These are phyloP conservation scores for Danio albolineatus DNA, from an alignment of 2,797 vertebrate genomes.

Conservation along the genomic window DNA sequence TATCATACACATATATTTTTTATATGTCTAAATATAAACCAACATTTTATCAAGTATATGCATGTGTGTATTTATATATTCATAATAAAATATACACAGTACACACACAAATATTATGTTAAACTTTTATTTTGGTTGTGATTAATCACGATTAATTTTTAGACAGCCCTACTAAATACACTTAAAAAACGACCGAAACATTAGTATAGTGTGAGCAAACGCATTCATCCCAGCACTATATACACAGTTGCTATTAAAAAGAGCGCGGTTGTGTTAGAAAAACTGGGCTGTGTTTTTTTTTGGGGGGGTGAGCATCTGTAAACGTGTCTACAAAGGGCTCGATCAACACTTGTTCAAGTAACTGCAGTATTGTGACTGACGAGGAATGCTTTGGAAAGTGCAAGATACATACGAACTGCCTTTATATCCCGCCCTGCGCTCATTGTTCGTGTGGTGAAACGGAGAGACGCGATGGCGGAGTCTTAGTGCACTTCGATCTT, in stretches of 20 bases:
- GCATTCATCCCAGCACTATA: background rate
- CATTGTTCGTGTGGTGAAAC: background rate
- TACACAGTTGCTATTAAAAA: background rate
- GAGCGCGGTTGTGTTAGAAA: background rate
- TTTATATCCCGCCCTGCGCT: background rate
- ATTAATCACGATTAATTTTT: too few species aligned
- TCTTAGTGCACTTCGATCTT: constrained; percentile 12
- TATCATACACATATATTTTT: too few species aligned
- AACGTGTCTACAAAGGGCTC: constrained; percentile 40
- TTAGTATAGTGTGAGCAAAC: background rate
- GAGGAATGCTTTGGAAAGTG: constrained; percentile 49
- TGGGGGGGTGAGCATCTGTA: constrained; percentile 38
- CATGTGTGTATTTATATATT: too few species aligned
- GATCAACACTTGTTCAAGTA: constrained; percentile 22
- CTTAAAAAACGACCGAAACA: background rate
- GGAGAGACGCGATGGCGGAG: background rate
- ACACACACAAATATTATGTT: too few species aligned
- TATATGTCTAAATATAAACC: too few species aligned
- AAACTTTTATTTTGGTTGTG: too few species aligned
- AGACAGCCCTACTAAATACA: too few species aligned
- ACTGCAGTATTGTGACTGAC: constrained; percentile 13
- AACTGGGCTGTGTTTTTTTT: background rate
- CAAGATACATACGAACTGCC: constrained; percentile 14
- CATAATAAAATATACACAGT: too few species aligned
- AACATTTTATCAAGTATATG: too few species aligned